phyloP scores from a whole-genome alignment of 2,113 vertebrate species.

The Anoplopoma fimbria region DNA sequence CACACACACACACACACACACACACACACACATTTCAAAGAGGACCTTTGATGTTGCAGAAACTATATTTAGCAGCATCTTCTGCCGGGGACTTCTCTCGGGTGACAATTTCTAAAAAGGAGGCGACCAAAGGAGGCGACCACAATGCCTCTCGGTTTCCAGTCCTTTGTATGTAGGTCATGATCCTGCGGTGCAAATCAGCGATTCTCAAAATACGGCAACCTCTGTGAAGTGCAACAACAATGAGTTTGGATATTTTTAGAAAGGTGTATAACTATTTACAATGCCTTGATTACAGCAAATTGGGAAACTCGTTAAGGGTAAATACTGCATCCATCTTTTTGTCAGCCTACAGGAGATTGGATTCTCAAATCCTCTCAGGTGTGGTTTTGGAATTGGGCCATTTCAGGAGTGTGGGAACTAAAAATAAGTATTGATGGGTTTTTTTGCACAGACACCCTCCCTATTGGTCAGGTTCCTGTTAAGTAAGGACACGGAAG shows the following conservation, averaged over 20 bases:
- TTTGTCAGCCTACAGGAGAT: neutral
- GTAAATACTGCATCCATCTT: conserved; percentile 41
- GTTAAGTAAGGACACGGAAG: neutral
- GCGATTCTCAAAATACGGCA: neutral
- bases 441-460: conserved; percentile 18
- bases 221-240: neutral
- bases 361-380: conserved; percentile 15
- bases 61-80: conserved; percentile 76
- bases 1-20: conserved; percentile 46
- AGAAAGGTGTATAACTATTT: conserved; percentile 9
- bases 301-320: conserved; percentile 26
- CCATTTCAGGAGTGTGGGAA: conserved; percentile 14
- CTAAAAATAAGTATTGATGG: conserved; percentile 34
- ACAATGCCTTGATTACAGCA: conserved; percentile 13
- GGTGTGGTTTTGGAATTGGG: conserved; percentile 49
- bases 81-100: conserved; percentile 65
- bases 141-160: conserved; percentile 54
- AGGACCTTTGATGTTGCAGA: conserved; percentile 75
- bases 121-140: conserved; percentile 42
- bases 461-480: neutral
- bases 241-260: neutral
- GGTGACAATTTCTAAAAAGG: conserved; percentile 65
- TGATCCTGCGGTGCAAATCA: conserved; percentile 25
- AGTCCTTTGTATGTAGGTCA: conserved; percentile 54
- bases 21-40: conserved; percentile 68